A percentile compares a stretch with the other conserved stretches of the same genome.
Conservation (phyloP, 1,140 invertebrate genomes). For the Camponotus vicinus region DNA sequence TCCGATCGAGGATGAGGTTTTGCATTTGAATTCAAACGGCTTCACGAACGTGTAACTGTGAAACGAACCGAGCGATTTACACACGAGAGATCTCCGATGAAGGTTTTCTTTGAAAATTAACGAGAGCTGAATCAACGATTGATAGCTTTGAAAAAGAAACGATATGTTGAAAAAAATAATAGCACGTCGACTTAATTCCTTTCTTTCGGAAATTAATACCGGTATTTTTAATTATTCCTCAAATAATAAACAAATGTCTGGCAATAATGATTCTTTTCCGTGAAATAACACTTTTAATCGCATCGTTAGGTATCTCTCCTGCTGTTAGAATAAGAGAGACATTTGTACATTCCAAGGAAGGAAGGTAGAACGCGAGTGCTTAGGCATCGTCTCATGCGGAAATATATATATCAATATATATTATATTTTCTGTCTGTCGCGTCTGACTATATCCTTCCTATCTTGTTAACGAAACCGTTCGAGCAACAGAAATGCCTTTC, state of each 20-base stretch:
- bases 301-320: constrained; percentile 23
- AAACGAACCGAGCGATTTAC: constrained; percentile 24
- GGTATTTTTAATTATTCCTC: background rate
- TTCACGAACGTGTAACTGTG: constrained; percentile 36
- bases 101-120: constrained; percentile 53
- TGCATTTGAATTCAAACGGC: constrained; percentile 63
- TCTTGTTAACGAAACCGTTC: constrained; percentile 70
- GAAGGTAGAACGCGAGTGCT: constrained; percentile 5
- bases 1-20: constrained; percentile 61
- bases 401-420: constrained; percentile 50
- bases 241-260: background rate
- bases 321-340: background rate
- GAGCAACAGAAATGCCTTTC: constrained; percentile 71
- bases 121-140: background rate
- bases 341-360: background rate
- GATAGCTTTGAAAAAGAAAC: background rate
- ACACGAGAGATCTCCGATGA: constrained; percentile 42
- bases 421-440: constrained; percentile 50
- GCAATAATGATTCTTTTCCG: background rate
- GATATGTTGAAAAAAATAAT: background rate
- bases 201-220: background rate
- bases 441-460: constrained; percentile 36
- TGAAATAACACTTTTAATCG: constrained; percentile 20
- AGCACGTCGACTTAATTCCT: background rate
- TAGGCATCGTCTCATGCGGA: constrained; percentile 45